Evolutionary conservation across 2,113 vertebrate genomes (phyloP).

Genomic region (Tragulus kanchil): DNA sequence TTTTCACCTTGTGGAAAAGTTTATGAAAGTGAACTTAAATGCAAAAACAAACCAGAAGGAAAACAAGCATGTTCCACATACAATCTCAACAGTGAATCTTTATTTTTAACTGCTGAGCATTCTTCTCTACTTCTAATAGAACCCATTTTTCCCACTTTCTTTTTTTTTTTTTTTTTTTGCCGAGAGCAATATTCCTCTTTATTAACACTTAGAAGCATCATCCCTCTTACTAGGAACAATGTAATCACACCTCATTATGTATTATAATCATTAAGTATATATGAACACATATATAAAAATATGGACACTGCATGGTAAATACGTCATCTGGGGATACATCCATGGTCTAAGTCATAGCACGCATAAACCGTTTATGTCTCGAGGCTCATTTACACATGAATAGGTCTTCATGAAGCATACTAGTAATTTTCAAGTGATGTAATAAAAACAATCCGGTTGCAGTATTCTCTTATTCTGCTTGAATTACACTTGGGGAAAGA

Average conservation of each 20-base stretch:
- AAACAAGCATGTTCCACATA: background rate
- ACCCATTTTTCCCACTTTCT: background rate
- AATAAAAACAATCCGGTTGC: background rate
- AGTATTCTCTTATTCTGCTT: slow-evolving; percentile 26
- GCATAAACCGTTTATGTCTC: slow-evolving; percentile 55
- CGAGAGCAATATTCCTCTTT: slow-evolving; percentile 26
- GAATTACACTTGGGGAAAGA: slow-evolving; percentile 75
- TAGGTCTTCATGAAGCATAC: background rate
- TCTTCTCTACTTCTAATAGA: background rate
- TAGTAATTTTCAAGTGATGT: background rate
- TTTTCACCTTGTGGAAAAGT: background rate
- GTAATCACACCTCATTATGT: slow-evolving; percentile 59
- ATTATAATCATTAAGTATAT: slow-evolving; percentile 60
- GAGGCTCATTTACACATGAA: too few species aligned
- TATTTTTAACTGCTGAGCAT: background rate
- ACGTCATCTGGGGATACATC: slow-evolving; percentile 46
- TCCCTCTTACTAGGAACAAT: slow-evolving; percentile 66
- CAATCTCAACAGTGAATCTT: background rate
- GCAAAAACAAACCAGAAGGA: background rate
- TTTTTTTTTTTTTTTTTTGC: too few species aligned
- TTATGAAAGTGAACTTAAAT: background rate
- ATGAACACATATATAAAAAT: slow-evolving; percentile 71
- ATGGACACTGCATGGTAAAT: slow-evolving; percentile 57
- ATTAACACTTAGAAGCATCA: slow-evolving; percentile 78
- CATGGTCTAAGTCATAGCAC: slow-evolving; percentile 27